Conservation (phyloP, 2,113 vertebrate genomes). For the Callithrix jacchus region DNA sequence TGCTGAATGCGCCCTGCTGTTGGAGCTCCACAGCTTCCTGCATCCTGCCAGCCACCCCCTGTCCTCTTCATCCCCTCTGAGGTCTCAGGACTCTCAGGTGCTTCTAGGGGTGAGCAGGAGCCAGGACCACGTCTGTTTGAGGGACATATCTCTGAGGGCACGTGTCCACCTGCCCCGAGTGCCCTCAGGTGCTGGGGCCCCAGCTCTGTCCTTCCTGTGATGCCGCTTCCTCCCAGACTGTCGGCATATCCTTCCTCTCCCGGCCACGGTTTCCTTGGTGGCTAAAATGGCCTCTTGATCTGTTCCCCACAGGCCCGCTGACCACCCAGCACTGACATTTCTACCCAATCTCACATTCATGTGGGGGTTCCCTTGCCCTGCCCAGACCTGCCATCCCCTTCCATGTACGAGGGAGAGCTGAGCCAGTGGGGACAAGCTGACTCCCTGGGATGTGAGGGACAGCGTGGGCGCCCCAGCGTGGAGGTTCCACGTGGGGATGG, state of each 20-base stretch:
- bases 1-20: neutral
- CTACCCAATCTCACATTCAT: neutral
- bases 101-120: neutral
- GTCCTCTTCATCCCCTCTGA: neutral
- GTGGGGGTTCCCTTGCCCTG: neutral
- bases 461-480: too few species aligned
- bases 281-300: neutral
- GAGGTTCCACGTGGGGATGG: neutral
- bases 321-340: neutral
- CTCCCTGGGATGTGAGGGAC: neutral
- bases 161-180: too few species aligned
- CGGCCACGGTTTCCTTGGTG: neutral
- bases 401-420: rapidly evolving
- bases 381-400: neutral
- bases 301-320: rapidly evolving
- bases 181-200: too few species aligned
- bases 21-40: too few species aligned
- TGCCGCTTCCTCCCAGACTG: neutral
- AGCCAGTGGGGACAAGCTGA: neutral
- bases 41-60: neutral
- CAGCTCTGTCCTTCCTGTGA: neutral
- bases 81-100: neutral
- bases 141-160: too few species aligned
- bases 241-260: neutral
- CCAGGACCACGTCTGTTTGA: neutral